phyloP scores from a whole-genome alignment of 2,888 invertebrate genomes.

The Resseliella maxima region DNA sequence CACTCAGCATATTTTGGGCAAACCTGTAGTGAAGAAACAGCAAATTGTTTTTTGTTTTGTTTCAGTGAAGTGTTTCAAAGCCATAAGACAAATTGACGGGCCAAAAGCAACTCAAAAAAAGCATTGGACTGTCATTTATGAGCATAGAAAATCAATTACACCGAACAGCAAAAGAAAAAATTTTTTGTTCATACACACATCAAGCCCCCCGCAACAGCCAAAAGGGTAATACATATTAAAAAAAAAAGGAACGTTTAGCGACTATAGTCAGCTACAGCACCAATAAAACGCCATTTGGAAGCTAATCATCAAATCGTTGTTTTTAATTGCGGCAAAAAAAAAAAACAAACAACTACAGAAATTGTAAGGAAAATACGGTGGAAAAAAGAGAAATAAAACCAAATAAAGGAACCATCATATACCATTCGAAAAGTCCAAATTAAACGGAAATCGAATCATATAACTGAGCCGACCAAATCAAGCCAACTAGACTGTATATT shows the following conservation, averaged over 20 bases:
- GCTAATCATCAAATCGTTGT: constrained; percentile 10
- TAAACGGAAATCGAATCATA: constrained; percentile 2
- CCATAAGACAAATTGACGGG: background rate
- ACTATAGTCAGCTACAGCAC: no score
- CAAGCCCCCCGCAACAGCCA: no score
- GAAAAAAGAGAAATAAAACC: background rate
- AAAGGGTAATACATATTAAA: no score
- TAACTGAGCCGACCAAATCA: background rate
- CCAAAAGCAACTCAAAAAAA: background rate
- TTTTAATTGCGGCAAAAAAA: background rate
- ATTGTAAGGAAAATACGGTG: no score
- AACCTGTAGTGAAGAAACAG: no score
- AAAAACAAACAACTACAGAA: background rate
- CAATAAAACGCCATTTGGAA: constrained; percentile 24
- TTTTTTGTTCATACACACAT: no score
- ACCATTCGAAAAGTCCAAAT: background rate
- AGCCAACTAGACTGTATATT: constrained; percentile 27
- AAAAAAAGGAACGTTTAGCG: background rate
- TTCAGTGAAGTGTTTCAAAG: background rate
- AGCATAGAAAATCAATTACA: no score
- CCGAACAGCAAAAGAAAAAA: no score
- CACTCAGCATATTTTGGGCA: no score
- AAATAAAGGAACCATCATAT: no score
- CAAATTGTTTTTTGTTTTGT: background rate
- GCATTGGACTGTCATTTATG: no score